These are phyloP conservation scores for Gambusia affinis DNA, from an alignment of 2,113 vertebrate species.

Conservation along the genomic window DNA sequence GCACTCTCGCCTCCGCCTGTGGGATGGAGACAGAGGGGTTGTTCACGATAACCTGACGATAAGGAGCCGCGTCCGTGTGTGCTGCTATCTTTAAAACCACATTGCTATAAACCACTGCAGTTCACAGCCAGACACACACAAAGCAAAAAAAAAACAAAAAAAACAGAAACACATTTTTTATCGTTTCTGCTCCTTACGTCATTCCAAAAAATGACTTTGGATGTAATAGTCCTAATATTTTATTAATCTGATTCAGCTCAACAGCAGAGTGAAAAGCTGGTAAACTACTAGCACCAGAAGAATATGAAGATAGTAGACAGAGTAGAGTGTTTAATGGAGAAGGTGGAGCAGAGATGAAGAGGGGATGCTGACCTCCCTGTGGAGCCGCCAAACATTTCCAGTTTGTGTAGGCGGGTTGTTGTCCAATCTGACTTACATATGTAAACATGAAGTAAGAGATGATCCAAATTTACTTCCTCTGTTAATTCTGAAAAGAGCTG, in stretches of 20 bases:
- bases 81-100: slow-evolving; percentile 51
- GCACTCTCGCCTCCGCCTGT: slow-evolving; percentile 24
- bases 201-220: neutral
- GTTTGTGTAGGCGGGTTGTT: neutral
- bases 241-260: slow-evolving; percentile 1
- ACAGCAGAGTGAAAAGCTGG: neutral
- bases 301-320: neutral
- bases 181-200: neutral
- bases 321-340: neutral
- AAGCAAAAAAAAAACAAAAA: neutral
- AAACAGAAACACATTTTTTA: neutral
- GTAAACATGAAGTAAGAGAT: neutral
- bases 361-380: neutral
- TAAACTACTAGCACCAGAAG: neutral
- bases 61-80: slow-evolving; percentile 39
- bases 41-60: slow-evolving; percentile 60
- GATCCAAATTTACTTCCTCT: neutral
- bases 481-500: too few species aligned
- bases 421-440: neutral
- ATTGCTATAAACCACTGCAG: slow-evolving; percentile 14
- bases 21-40: slow-evolving; percentile 38
- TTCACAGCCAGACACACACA: slow-evolving; percentile 16
- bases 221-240: neutral
- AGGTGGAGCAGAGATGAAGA: neutral
- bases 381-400: neutral